Evolutionary conservation across 2,888 invertebrate genomes (phyloP), one percentile per base, ranked within the genome.

Genomic region (Thereva unica): DNA sequence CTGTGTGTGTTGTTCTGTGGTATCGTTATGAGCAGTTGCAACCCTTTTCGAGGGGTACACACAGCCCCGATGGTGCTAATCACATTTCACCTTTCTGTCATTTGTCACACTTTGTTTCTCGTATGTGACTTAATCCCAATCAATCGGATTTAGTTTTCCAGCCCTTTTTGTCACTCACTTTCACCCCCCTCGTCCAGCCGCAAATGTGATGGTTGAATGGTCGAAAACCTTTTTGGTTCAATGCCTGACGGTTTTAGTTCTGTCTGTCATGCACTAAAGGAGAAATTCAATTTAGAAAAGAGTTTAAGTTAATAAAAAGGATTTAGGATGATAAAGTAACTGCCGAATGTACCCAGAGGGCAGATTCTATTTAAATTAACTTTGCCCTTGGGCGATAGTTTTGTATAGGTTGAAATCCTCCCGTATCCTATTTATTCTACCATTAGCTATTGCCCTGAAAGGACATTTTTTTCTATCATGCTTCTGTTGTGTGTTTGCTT

Each of bases 51-150:
- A 23, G 12, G 34, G 37, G 3, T 50, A 41, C 23, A 23, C 23
- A 23, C 23, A 23, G 23, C 23, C 1, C 34, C 10, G 40, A 41
- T 49, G 12, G 41, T 50, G 12, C 49, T 61, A 61, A 50, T 61
- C 61, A 61, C 50, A 50, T 61, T 61, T 50, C 50, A 61, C 50
- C 50, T 61, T 61, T 40, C 50, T 40, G 61, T 61, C 61, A 61
- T 61, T 61, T 61, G 61, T 61, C 61, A 61, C 61, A 50, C 61
- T 61, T 61, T 50, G 50, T 61, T 61, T 50, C 50, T 41, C 40
- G 50, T 50, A 34, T 49, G 50, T 37, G 34, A 61, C 50, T 61
- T 61, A 61, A 61, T 61, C 61, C 61, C 12, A 41, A 61, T 61
- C 61, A 61, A 61, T 61, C 61, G 61, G 61, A 49, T 61, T 61